Evolutionary conservation across 1,140 invertebrate genomes (phyloP).

Genomic region (Delia radicum): DNA sequence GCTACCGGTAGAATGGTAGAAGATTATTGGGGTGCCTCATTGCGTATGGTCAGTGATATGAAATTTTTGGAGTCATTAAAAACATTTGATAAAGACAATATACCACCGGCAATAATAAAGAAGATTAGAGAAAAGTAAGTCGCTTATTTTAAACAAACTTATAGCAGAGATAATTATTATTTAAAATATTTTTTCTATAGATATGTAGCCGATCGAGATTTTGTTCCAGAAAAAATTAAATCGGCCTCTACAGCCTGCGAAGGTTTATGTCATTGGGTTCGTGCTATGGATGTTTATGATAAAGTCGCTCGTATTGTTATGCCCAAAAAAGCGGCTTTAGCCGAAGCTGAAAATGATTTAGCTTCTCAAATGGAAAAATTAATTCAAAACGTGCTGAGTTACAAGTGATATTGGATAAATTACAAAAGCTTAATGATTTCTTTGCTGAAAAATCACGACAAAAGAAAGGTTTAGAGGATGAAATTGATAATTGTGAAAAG

Average conservation of each 20-base stretch:
- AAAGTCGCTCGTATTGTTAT: constrained; percentile 87
- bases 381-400: constrained; percentile 82
- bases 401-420: constrained; percentile 77
- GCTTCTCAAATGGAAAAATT: constrained; percentile 86
- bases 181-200: constrained; percentile 49
- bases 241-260: constrained; percentile 91
- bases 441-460: constrained; percentile 95
- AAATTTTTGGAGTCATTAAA: constrained; percentile 87
- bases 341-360: constrained; percentile 78
- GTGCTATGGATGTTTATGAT: constrained; percentile 93
- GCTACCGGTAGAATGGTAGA: constrained; percentile 79
- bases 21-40: constrained; percentile 92
- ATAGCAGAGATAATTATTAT: not conserved
- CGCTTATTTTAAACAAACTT: not conserved
- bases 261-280: constrained; percentile 90
- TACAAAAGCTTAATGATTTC: constrained; percentile 93
- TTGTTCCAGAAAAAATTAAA: constrained; percentile 85
- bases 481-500: constrained; percentile 87
- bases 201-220: constrained; percentile 87
- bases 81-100: constrained; percentile 90
- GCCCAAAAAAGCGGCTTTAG: constrained; percentile 85
- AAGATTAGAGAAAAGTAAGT: constrained; percentile 80
- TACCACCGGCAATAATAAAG: constrained; percentile 78
- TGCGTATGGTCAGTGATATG: constrained; percentile 88
- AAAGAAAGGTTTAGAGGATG: constrained; percentile 93